Conservation (phyloP, 2,797 vertebrate genomes). For the Pterois miles region DNA sequence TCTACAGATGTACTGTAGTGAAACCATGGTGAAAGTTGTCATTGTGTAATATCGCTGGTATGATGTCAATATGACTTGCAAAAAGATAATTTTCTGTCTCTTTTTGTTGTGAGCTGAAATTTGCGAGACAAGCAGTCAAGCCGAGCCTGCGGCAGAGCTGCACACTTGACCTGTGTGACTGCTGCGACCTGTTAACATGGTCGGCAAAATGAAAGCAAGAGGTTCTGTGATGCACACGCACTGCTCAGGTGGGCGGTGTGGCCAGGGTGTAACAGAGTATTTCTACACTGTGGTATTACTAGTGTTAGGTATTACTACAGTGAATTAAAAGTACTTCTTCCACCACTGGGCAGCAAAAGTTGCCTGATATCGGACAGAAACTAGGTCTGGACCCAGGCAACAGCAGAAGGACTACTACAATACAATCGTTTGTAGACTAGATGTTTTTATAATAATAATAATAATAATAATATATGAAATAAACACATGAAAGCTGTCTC, state of each 20-base stretch:
- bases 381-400: neutral
- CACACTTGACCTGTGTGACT: no score
- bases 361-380: neutral
- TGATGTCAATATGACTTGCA: no score
- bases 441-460: no score
- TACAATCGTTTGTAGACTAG: no score
- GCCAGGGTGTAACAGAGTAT: neutral
- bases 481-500: neutral
- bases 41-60: no score
- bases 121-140: no score
- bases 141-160: neutral
- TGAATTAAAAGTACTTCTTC: neutral
- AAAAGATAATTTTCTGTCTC: no score
- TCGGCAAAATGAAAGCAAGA: neutral
- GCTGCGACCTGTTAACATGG: no score
- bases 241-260: neutral
- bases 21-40: no score
- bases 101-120: no score
- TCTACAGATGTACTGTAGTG: no score
- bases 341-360: neutral
- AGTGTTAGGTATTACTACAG: no score
- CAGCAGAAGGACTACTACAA: neutral
- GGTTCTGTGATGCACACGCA: neutral
- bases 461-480: neutral
- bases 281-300: neutral